Base-by-base conservation (phyloP, 2,113 vertebrate genomes). In the Coregonus clupeaformis region DNA sequence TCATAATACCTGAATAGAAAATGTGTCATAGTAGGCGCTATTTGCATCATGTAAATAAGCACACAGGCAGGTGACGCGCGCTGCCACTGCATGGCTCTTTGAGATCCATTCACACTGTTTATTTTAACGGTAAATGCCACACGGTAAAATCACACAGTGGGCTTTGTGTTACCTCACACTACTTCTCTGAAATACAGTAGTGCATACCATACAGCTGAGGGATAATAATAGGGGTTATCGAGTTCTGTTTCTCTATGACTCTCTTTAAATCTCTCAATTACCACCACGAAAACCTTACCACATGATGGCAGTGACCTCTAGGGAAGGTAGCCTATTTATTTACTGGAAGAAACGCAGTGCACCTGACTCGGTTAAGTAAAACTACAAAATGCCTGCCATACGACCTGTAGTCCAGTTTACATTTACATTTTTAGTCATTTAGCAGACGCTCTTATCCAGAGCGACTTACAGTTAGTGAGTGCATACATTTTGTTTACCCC, bases 231-330 rank as follows among this genome's bases (percentile, higher is more conserved):
- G 11, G 45, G 13, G 45, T 13, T 47, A 47, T 47, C 3, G 0
- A 49, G 22, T 25, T n/a, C 25, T 16, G 62, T 29, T 27, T 64
- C 13, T 64, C 25, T 14, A 3, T 2, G 14, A 12, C 14, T 29
- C 9, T 64, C 9, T 64, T 18, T 29, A n/a, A 16, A 4, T 64
- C 59, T 14, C 4, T 47, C 1, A 24, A 24, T 25, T 4, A 7
- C 13, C 11, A 45, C 6, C 29, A 25, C 12, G 25, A 9, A 36
- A 36, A 36, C 36, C 36, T n/a, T 42, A 14, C 52, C 73, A 42
- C 73, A 45, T 2, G 73, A 47, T 65, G 73, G 73, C 64, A 68
- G 45, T 67, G 47, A 11, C 3, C 24, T 22, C 20, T 29, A 36
- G 52, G 24, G 18, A 67, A 49, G 47, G 47, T 14, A 30, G 25